Evolutionary conservation across 2,888 invertebrate genomes (phyloP), one percentile per base, ranked within the genome.

Genomic region (Oscheius sp.): DNA sequence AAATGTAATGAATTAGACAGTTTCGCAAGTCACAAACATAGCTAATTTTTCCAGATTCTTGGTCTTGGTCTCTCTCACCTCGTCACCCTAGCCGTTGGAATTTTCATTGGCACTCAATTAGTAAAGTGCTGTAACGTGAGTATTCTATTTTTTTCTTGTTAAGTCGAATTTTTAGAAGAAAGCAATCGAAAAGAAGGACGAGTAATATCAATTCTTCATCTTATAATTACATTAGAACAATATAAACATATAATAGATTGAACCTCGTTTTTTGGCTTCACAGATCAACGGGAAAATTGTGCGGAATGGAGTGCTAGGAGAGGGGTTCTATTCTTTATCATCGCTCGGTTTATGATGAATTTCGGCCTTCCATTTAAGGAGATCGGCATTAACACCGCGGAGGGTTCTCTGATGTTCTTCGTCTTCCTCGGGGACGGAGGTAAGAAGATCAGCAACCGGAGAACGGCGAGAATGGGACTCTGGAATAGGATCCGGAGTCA

Each of bases 391-490:
- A 0, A 49, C 70, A 4, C 71, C 22, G 20, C 22, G n/a, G 5
- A 47, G 22, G 0, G 77, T 77, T 47, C 68, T 59, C 57, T 77
- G 77, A 2, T 68, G 41, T 22, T 77, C 77, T 41, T 77, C 77
- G 50, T 77, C 77, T 41, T 77, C 77, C 36, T 77, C 77, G 3
- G 73, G 70, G 9, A 77, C 72, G 24, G 70, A 69, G 17, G 70
- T 69, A 17, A 77, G 45, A 12, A 70, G 67, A 32, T 74, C 77
- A 24, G 68, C 32, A 1, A 74, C 62, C 1, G 74, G 72, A 4
- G 72, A 69, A 9, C 61, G 59, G 33, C 65, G 38, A 4, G 68
- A 49, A 20, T 59, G 61, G n/a, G 70, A 33, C 28, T 51, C 57
- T 6, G 33, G 9, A 44, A 56, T 8, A 28, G 62, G 59, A 28